Base-by-base conservation (phyloP, 1,140 invertebrate species). In the Teleogryllus occipitalis region DNA sequence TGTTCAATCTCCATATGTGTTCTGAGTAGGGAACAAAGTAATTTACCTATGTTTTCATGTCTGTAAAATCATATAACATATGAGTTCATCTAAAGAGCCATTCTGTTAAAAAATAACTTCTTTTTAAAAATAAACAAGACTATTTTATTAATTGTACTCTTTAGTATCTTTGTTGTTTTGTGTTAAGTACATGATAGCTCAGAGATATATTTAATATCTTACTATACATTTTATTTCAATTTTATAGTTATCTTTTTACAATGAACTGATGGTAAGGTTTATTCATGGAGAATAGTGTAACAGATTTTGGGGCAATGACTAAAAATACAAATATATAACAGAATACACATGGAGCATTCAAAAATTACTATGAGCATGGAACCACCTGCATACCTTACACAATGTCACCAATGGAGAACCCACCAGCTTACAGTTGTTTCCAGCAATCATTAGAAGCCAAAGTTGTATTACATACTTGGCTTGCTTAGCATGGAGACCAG, bases 401-500 rank as follows among this genome's bases (percentile, higher is more conserved):
- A 65, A 65, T 65, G 54, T 65, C 54, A 65, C 54, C 54, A 65
- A 65, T 65, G 54, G 54, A 65, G 18, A 65, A 65, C 54, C 54
- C 54, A 65, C 54, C 54, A 65, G 54, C 54, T 65, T 65, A 65
- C 27, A 65, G 18, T 65, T 65, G 54, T 65, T 65, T 65, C 54
- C 10, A 65, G 54, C 54, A 54, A 21, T 48, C 48, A 0, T 8
- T 18, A 77, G 47, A 77, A 77, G 76, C 76, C 76, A 77, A 49
- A 47, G 48, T 10, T 77, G 47, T 49, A 77, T 21, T 77, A 54
- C 47, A 48, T 77, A 54, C 47, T 77, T 77, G 76, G 76, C 76
- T 77, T 77, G 76, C 76, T 21, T 77, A 77, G 76, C 47, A 54
- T 77, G 47, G 76, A 77, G 76, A 77, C 76, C 10, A 47, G 18